Base-by-base conservation (phyloP, 2,113 vertebrate species). In the Scolopax mira region DNA sequence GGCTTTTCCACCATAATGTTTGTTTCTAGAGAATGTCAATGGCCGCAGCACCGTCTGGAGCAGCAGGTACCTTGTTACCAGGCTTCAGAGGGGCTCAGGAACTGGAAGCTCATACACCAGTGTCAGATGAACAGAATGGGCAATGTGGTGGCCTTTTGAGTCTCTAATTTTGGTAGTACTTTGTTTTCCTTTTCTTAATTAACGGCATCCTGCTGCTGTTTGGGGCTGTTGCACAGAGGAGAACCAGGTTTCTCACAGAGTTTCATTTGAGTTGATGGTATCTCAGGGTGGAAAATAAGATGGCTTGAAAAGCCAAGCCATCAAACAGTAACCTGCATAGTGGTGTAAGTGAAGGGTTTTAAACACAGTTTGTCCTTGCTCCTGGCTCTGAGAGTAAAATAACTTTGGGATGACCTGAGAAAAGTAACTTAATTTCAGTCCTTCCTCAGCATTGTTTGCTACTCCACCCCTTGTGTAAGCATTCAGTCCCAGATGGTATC, bases 401-500 rank as follows among this genome's bases (percentile, higher is more conserved):
- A 70, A 37, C 41, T 70, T 71, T 0, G 35, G 27, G 64, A 41
- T 77, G 91, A 77, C 64, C 72, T 10, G 28, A 54, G 83, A 61
- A 52, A 73, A 75, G 39, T 23, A 60, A 65, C 62, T 89, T 62
- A 24, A 31, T 75, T 88, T 42, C 39, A 39, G 27, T 79, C 25
- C 84, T 86, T 49, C 30, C 62, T 75, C 44, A 55, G 49, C 66
- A 64, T 67, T 30, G 21, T 93, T 94, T 94, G 44, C 37, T 77
- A 75, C 62, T 89, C 37, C n/a, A 49, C 18, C 42, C 18, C 58
- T 89, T 75, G 81, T 80, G 64, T 89, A 92, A 95, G 49, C 10
- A 8, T 54, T 85, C 13, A 44, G 6, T 51, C 57, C 37, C 71
- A 83, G 71, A 54, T 88, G 75, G 42, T 79, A 52, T 73, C 64